Conservation (phyloP, 1,140 invertebrate genomes). For the Argopecten irradians region DNA sequence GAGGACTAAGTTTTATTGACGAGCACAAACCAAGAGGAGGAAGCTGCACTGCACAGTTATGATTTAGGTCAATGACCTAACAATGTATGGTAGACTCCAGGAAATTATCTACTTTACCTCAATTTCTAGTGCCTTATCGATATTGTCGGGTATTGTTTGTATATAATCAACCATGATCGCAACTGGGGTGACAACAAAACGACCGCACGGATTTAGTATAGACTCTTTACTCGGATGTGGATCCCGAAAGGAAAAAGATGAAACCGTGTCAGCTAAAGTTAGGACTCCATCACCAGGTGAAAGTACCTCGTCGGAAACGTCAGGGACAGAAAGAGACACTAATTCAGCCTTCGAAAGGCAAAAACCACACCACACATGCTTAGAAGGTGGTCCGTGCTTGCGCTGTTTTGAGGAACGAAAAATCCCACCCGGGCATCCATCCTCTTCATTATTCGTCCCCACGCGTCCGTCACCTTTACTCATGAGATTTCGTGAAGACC, state of each 20-base stretch:
- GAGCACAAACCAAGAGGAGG: neutral
- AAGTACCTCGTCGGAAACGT: neutral
- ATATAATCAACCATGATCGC: neutral
- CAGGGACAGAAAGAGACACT: neutral
- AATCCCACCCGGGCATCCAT: neutral
- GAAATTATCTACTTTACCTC: neutral
- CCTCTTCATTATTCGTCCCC: neutral
- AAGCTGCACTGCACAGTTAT: neutral
- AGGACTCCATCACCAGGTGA: neutral
- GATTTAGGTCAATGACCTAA: neutral
- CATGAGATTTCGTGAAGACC: neutral
- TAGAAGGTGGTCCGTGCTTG: conserved; percentile 20
- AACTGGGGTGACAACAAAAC: neutral
- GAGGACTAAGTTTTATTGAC: neutral
- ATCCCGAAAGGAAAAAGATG: neutral
- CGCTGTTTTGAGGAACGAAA: neutral
- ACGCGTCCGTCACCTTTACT: neutral
- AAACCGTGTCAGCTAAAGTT: neutral
- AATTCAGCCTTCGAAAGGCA: neutral
- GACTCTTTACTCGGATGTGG: neutral
- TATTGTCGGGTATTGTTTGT: neutral
- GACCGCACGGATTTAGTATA: neutral
- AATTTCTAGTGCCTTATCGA: neutral
- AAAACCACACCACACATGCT: neutral
- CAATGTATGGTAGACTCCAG: neutral